These are phyloP conservation scores for Drosophila sp. DNA, from an alignment of 1,140 invertebrate genomes.

Conservation along the genomic window DNA sequence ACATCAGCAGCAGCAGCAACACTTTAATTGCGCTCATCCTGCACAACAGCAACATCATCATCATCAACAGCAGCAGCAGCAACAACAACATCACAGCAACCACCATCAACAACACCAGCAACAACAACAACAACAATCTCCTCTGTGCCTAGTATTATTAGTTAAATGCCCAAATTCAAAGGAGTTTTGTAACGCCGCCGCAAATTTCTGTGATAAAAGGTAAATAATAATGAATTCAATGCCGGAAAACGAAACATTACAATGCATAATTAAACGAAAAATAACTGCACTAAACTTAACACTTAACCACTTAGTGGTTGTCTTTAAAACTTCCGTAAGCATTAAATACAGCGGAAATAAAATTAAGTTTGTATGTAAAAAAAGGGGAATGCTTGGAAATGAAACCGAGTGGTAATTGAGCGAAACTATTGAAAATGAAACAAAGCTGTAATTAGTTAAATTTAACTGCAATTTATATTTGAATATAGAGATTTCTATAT, in stretches of 20 bases:
- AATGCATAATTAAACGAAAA: neutral
- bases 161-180: conserved; percentile 85
- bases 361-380: no score
- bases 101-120: conserved; percentile 42
- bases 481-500: no score
- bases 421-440: neutral
- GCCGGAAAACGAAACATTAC: neutral
- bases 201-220: conserved; percentile 85
- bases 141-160: conserved; percentile 85
- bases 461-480: no score
- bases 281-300: neutral
- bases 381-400: neutral
- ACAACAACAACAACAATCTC: conserved; percentile 78
- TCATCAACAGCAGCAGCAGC: conserved; percentile 47
- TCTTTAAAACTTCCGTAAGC: no score
- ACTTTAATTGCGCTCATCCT: conserved; percentile 68
- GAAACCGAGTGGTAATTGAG: neutral
- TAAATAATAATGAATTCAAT: conserved; percentile 55
- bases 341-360: no score
- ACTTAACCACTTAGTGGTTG: no score
- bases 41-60: conserved; percentile 56
- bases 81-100: conserved; percentile 29
- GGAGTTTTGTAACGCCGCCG: conserved; percentile 84
- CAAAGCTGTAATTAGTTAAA: neutral
- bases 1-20: conserved; percentile 61